Evolutionary conservation across 2,113 vertebrate species (phyloP), one percentile per base, ranked within the genome.

Genomic region (Pituophis catenifer): DNA sequence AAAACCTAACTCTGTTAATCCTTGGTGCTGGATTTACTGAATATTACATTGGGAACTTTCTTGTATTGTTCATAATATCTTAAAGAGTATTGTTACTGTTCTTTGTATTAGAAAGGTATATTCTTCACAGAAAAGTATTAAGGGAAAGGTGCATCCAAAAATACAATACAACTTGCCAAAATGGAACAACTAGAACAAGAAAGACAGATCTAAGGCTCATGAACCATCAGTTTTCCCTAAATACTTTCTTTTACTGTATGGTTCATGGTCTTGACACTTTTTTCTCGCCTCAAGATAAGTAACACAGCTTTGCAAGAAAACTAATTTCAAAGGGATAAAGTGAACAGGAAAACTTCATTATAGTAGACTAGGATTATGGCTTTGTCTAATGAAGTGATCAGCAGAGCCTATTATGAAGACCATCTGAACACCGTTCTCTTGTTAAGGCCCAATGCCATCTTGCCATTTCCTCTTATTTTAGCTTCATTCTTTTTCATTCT

Each of bases 301-400:
- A 86, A 15, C 33, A 81, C 3, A 24, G 50, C 89, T 93, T 81
- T 38, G 91, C 57, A 89, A 89, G 52, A 89, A 89, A 70, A 21
- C 59, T 75, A 29, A 94, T 91, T 65, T 92, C 57, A 52, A 92
- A 93, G 62, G 70, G 26, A 3, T 57, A 29, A 93, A 91, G 81
- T 89, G 50, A 95, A 54, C 23, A 91, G 23, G 26, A 90, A 75
- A 91, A 91, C 44, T 91, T 92, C 19, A 86, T 93, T 91, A 92
- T 54, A 59, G 38, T 90, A 93, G 93, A 90, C 44, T 65, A 86
- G 10, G 44, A 48, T 86, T 57, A 90, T 53, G 54, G 70, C 5
- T 88, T 92, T 89, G 90, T 44, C 44, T 93, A 93, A 92, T 91
- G 59, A 94, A 93, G 75, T 91, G 65, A 91, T 65, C 85, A 95